Conservation (phyloP, 2,113 vertebrate genomes). For the Eulemur macaco region DNA sequence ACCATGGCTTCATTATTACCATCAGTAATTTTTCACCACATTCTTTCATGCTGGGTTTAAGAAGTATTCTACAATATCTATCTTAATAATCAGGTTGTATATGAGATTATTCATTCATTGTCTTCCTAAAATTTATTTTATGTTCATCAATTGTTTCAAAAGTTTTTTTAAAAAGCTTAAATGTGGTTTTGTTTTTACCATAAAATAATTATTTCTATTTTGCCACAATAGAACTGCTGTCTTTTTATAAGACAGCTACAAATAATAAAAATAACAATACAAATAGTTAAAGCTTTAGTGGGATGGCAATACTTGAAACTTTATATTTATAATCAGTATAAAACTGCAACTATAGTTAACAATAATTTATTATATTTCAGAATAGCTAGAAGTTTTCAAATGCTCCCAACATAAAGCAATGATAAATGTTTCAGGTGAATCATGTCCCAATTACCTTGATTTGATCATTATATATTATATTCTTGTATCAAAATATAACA, state of each 20-base stretch:
- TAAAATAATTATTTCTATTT: conserved; percentile 1
- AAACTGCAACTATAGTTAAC: not conserved
- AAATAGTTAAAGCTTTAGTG: not conserved
- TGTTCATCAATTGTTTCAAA: not conserved
- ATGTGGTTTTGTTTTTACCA: not conserved
- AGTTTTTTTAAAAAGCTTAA: not conserved
- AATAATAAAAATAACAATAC: not conserved
- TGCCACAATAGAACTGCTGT: not conserved
- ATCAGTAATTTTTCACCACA: not conserved
- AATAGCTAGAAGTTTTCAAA: too few relatives aligned
- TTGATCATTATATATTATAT: too few relatives aligned
- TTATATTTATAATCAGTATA: not conserved
- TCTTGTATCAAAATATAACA: too few relatives aligned
- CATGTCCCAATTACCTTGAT: too few relatives aligned
- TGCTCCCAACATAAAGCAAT: too few relatives aligned
- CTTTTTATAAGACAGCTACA: not conserved
- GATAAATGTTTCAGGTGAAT: too few relatives aligned
- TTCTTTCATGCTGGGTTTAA: not conserved
- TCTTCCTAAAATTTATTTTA: not conserved
- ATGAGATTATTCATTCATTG: not conserved
- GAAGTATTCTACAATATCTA: not conserved
- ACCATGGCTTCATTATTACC: not conserved
- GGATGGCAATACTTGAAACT: not conserved
- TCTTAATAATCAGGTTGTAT: not conserved
- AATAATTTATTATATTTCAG: too few relatives aligned